Conservation (phyloP, 30 jellyfish, hydroid and myxozoan species). For the Aurelia aurita region DNA sequence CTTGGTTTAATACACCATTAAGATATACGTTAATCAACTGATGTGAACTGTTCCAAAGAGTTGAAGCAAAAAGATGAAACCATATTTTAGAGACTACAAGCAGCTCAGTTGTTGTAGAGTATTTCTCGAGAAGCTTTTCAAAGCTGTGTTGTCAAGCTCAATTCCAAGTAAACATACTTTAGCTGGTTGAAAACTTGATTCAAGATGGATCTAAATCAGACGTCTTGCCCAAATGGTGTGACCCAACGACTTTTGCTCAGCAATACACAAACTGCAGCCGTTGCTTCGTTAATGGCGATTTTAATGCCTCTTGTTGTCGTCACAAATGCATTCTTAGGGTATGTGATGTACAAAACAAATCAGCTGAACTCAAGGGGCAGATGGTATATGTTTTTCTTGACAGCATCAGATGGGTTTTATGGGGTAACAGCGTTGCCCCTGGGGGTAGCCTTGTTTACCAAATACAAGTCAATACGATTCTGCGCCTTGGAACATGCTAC, state of each 20-base stretch:
- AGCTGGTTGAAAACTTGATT: too few species aligned
- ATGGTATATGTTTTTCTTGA: constrained; percentile 11
- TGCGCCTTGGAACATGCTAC: constrained; percentile 7
- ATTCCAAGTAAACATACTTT: too few species aligned
- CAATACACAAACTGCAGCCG: background rate
- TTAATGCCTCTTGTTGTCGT: background rate
- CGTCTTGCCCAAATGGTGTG: background rate
- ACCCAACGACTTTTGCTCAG: background rate
- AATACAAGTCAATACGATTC: background rate
- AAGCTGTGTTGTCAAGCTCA: too few species aligned
- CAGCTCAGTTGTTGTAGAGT: too few species aligned
- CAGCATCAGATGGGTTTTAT: background rate
- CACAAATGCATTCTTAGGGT: background rate
- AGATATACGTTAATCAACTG: too few species aligned
- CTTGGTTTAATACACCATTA: too few species aligned
- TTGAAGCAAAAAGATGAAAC: too few species aligned
- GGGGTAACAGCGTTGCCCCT: background rate
- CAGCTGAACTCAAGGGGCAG: background rate
- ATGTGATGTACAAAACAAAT: background rate
- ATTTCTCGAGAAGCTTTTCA: too few species aligned
- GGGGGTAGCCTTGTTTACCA: background rate
- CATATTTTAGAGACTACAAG: too few species aligned
- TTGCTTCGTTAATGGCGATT: background rate
- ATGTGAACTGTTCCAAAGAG: too few species aligned
- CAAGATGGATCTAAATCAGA: background rate